Evolutionary conservation across 2,888 invertebrate genomes (phyloP).

Genomic region (Campaea margaritaria): DNA sequence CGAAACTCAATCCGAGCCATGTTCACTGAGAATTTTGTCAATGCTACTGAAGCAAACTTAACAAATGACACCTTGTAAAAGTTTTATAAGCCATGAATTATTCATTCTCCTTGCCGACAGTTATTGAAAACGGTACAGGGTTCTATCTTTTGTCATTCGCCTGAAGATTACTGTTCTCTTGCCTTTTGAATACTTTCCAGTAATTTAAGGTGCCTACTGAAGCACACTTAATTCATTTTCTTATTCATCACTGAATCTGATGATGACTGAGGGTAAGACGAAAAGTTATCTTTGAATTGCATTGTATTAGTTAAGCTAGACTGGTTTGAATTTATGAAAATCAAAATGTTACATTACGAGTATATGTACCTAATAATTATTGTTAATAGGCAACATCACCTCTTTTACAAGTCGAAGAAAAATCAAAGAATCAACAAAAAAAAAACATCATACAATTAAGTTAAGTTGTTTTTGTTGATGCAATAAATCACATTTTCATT

Average conservation of each 20-base stretch:
- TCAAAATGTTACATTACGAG: no score
- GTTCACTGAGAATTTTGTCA: slow-evolving; percentile 50
- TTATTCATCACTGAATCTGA: not conserved
- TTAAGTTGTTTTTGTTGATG: no score
- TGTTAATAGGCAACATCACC: no score
- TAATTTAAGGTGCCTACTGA: slow-evolving; percentile 17
- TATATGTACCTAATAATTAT: no score
- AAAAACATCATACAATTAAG: no score
- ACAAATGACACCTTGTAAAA: slow-evolving; percentile 58
- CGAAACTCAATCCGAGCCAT: slow-evolving; percentile 48
- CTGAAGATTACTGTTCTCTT: slow-evolving; percentile 37
- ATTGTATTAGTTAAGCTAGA: no score
- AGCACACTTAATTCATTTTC: slow-evolving; percentile 1
- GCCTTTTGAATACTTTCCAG: slow-evolving; percentile 33
- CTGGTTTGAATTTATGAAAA: no score
- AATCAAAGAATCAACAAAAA: no score
- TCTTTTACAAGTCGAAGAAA: no score
- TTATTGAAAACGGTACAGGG: slow-evolving; percentile 49
- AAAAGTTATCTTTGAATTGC: not conserved
- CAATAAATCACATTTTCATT: no score
- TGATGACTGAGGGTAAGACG: not conserved
- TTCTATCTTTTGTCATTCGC: slow-evolving; percentile 43
- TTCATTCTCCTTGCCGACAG: slow-evolving; percentile 51
- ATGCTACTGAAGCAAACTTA: slow-evolving; percentile 52
- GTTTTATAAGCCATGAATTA: slow-evolving; percentile 55